phyloP scores from a whole-genome alignment of 2,797 vertebrate genomes.

The Danionella dracula region DNA sequence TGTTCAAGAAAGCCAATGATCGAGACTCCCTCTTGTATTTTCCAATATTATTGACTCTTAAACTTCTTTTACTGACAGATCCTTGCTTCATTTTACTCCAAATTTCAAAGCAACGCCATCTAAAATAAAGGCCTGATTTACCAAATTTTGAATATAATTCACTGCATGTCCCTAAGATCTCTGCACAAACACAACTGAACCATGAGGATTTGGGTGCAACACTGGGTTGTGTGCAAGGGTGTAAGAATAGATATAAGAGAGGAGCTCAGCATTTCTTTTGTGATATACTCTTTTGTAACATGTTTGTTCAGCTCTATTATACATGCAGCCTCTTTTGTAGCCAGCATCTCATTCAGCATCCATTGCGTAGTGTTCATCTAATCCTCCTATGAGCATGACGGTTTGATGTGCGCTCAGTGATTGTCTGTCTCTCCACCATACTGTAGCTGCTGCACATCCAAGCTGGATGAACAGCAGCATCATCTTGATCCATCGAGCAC shows the following conservation, averaged over 20 bases:
- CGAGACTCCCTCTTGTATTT: too few species aligned
- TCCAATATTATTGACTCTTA: too few species aligned
- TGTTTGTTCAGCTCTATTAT: constrained; percentile 53
- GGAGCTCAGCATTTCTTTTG: constrained; percentile 61
- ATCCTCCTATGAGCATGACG: constrained; percentile 45
- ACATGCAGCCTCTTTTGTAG: constrained; percentile 51
- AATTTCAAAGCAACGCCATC: too few species aligned
- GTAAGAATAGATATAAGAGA: constrained; percentile 22
- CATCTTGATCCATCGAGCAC: constrained; percentile 1
- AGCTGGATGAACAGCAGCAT: constrained; percentile 3
- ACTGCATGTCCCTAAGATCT: constrained; percentile 6
- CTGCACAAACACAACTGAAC: constrained; percentile 14
- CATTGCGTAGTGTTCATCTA: constrained; percentile 51
- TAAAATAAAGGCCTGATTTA: too few species aligned
- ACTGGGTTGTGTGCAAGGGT: constrained; percentile 9
- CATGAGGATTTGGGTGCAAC: constrained; percentile 34
- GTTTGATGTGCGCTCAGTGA: constrained; percentile 31
- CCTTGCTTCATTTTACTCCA: too few species aligned
- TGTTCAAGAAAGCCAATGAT: too few species aligned
- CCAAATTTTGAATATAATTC: constrained; percentile 1
- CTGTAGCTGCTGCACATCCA: constrained; percentile 6
- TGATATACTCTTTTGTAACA: constrained; percentile 48
- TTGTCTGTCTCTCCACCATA: constrained; percentile 46
- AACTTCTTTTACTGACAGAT: too few species aligned
- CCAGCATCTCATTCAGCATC: constrained; percentile 59